Base-by-base conservation (phyloP, 1,140 invertebrate species). In the Tetragnatha versicolor region DNA sequence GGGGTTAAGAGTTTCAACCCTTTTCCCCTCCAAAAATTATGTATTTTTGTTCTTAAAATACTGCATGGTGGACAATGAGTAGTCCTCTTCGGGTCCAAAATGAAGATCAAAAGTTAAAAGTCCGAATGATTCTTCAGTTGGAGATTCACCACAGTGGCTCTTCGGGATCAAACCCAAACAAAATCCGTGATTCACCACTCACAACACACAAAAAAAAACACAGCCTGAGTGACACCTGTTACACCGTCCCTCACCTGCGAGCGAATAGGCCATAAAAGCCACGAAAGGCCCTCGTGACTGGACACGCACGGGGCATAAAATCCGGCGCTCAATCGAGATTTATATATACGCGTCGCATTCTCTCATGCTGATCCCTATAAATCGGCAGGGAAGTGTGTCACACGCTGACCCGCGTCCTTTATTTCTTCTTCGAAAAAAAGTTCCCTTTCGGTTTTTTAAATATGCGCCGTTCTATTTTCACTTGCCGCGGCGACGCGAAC, bases 311-410 rank as follows among this genome's bases (percentile, higher is more conserved):
- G 55, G 35, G 55, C 31, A 58, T 58, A 58, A 58, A 58, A 58
- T 58, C 55, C 55, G 27, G 29, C 35, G 22, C 35, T 58, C 55
- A 58, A 58, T 58, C 31, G 55, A 58, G 55, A 58, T 58, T 58
- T 58, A 58, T n/a, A n/a, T n/a, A n/a, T n/a, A n/a, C 20, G 55
- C 31, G 55, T 17, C 29, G 35, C 55, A 58, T 58, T 33, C 55
- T 58, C 35, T 58, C 55, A n/a, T 31, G 55, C 55, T 58, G 55
- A 58, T 58, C 55, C 55, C 35, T 58, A 58, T 33, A 58, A 58
- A 58, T 7, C 35, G n/a, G 55, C 31, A 31, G 31, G 31, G 31
- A 58, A 58, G 55, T 58, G 55, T 58, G 55, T 58, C 55, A 58
- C 55, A 58, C 35, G 55, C 35, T 58, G 55, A 58, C 55, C 55